Percentiles rank a stretch among this genome's conserved stretches.
phyloP scores from a whole-genome alignment of 2,888 invertebrate genomes.

The Nomada hirtipes region DNA sequence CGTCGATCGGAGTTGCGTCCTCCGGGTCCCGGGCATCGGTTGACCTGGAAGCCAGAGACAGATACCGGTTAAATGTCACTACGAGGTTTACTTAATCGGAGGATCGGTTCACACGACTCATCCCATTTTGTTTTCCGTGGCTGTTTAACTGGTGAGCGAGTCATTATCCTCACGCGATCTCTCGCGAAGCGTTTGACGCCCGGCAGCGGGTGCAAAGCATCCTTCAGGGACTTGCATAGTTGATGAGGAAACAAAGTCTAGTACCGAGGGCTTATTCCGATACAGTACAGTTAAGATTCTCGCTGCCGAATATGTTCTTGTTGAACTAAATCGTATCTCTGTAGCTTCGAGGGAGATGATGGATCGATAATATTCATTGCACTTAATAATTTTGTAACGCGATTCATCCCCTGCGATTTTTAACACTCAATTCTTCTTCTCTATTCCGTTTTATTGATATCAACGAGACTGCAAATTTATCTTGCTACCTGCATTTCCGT shows the following conservation, averaged over 20 bases:
- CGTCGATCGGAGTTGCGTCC: constrained; percentile 43
- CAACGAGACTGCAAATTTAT: no score
- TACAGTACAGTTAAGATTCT: not conserved
- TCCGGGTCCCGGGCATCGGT: constrained; percentile 46
- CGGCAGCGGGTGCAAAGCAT: constrained; percentile 58
- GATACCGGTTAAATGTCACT: constrained; percentile 81
- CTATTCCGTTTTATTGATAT: no score
- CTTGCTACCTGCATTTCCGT: no score
- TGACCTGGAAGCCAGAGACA: constrained; percentile 73
- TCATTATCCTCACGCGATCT: constrained; percentile 81
- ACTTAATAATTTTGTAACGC: no score
- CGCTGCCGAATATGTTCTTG: no score
- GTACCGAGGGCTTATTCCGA: not conserved
- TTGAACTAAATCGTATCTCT: no score
- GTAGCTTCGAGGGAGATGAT: no score
- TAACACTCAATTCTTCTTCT: no score
- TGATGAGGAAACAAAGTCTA: not conserved
- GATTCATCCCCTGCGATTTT: no score
- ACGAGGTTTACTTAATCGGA: constrained; percentile 78
- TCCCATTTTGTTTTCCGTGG: constrained; percentile 75
- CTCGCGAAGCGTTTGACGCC: constrained; percentile 46
- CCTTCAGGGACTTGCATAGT: no score
- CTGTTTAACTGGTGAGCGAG: constrained; percentile 70
- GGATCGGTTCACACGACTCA: constrained; percentile 81
- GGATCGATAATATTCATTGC: no score